A percentile compares a stretch with the other conserved stretches of the same genome.
Evolutionary conservation across 2,888 invertebrate genomes (phyloP).

Genomic region (Polyommatus iphigenia): DNA sequence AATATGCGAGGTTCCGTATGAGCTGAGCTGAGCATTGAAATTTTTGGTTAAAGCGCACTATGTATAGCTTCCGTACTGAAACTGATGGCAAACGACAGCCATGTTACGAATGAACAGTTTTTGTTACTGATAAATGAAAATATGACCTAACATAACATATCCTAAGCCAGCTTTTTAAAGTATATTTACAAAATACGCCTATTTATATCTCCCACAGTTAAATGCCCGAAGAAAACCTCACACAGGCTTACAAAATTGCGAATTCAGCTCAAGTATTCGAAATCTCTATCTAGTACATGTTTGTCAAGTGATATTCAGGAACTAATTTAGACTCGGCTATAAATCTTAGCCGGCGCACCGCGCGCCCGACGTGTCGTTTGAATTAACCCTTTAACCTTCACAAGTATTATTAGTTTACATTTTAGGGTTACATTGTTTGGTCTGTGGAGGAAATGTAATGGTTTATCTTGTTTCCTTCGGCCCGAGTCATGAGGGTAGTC

Average conservation of each 20-base stretch:
- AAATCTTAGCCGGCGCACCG: conserved; percentile 42
- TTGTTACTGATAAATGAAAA: too few relatives aligned
- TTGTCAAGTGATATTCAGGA: conserved; percentile 42
- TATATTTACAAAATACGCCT: neutral
- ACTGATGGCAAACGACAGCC: too few relatives aligned
- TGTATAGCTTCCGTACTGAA: too few relatives aligned
- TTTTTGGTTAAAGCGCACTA: too few relatives aligned
- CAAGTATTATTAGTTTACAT: conserved; percentile 31
- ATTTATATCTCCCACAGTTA: neutral
- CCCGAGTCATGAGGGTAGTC: neutral
- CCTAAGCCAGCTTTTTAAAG: too few relatives aligned
- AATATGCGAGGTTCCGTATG: neutral
- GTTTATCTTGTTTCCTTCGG: neutral
- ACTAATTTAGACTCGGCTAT: conserved; percentile 45
- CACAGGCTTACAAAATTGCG: neutral
- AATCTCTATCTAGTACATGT: conserved; percentile 28
- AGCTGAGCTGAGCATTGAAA: too few relatives aligned
- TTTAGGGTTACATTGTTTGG: conserved; percentile 21
- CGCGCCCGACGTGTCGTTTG: conserved; percentile 38
- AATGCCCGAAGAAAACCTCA: neutral
- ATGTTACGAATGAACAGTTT: too few relatives aligned
- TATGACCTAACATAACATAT: too few relatives aligned
- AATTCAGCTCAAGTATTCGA: conserved; percentile 21
- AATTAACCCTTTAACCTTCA: conserved; percentile 40
- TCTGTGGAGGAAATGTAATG: neutral